A percentile compares a stretch with the other conserved stretches of the same genome.
phyloP scores from a whole-genome alignment of 2,888 invertebrate genomes.

The Morinoia aosen region DNA sequence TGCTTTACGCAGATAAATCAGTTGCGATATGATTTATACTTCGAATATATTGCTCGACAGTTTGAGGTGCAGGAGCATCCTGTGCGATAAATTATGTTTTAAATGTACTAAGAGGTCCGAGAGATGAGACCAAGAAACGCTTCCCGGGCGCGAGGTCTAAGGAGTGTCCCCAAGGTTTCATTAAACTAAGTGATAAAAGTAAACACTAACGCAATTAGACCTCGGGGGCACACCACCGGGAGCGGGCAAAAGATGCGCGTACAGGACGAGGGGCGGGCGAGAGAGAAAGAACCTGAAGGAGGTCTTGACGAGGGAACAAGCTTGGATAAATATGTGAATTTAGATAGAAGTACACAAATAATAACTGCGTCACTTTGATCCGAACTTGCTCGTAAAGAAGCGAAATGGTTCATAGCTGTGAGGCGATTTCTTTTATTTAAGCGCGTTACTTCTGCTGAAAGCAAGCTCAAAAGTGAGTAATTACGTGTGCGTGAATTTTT shows the following conservation, averaged over 20 bases:
- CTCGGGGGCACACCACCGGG: neutral
- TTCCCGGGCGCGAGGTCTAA: neutral
- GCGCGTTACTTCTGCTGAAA: neutral
- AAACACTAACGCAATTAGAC: conserved; percentile 39
- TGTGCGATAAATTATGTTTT: neutral
- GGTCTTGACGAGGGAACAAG: neutral
- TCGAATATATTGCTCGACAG: neutral
- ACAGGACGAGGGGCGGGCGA: neutral
- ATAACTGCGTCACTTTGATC: neutral
- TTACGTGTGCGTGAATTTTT: neutral
- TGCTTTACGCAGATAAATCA: neutral
- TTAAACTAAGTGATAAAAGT: conserved; percentile 50
- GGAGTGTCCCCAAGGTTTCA: conserved; percentile 47
- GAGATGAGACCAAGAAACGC: neutral
- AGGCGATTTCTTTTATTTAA: neutral
- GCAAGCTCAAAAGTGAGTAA: too few relatives aligned
- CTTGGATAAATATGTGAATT: neutral
- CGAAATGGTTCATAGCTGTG: neutral
- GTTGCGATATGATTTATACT: neutral
- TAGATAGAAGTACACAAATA: neutral
- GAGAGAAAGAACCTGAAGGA: neutral
- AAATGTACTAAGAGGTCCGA: neutral
- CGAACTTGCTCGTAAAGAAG: neutral
- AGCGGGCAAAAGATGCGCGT: neutral
- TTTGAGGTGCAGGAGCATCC: neutral